Evolutionary conservation across 2,113 vertebrate species (phyloP).

Genomic region (Thermophis baileyi): DNA sequence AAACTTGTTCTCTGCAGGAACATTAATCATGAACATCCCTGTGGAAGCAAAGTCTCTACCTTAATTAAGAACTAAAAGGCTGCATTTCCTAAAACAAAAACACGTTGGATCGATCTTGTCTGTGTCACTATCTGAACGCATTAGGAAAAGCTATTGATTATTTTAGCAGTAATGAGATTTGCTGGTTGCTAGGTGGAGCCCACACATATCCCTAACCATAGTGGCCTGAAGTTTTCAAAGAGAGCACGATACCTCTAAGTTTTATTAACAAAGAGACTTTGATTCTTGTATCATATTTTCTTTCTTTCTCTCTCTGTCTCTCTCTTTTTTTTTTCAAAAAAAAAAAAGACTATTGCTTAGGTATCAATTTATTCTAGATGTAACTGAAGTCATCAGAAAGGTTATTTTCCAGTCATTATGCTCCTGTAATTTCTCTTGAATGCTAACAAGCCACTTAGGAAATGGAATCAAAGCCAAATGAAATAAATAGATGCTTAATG

Average conservation of each 20-base stretch:
- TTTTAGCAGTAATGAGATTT: constrained; percentile 64
- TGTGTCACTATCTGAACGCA: constrained; percentile 75
- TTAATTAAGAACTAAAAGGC: constrained; percentile 81
- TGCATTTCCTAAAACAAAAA: constrained; percentile 81
- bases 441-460: constrained; percentile 58
- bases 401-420: constrained; percentile 63
- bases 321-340: constrained; percentile 17
- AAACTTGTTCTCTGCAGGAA: constrained; percentile 62
- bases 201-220: constrained; percentile 37
- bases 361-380: constrained; percentile 51
- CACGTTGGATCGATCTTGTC: constrained; percentile 75
- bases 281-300: not conserved
- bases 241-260: constrained; percentile 21
- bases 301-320: not conserved
- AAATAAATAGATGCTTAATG: not conserved
- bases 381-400: constrained; percentile 59
- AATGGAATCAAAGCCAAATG: constrained; percentile 45
- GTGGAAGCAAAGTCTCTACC: constrained; percentile 71
- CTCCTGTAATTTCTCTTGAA: constrained; percentile 59
- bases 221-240: constrained; percentile 33
- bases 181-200: constrained; percentile 62
- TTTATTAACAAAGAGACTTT: constrained; percentile 16
- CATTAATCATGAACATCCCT: constrained; percentile 69
- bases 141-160: constrained; percentile 75
- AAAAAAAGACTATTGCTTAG: constrained; percentile 45